Conservation (phyloP, 2,888 invertebrate species). For the Melinopterus prodromus region DNA sequence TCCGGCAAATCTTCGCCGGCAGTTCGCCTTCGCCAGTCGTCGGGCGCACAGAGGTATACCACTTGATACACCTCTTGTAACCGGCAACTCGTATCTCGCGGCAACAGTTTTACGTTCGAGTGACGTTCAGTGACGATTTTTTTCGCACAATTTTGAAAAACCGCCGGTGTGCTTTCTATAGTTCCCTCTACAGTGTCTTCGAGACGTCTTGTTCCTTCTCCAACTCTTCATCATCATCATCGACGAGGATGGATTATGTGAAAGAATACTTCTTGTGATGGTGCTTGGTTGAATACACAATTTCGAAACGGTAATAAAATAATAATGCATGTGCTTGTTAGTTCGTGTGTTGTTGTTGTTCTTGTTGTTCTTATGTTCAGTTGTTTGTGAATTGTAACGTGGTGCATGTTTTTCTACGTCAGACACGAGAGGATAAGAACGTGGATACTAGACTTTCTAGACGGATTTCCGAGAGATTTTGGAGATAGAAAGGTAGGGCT, state of each 20-base stretch:
- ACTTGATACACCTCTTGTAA: background rate
- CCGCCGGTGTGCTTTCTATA: too few species aligned
- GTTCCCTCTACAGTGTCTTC: background rate
- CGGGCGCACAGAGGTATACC: background rate
- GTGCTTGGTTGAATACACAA: background rate
- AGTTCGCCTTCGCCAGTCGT: slow-evolving; percentile 19
- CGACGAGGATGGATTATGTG: background rate
- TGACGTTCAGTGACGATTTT: background rate
- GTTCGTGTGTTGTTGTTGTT: background rate
- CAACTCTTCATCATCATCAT: background rate
- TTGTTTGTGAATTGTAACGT: background rate
- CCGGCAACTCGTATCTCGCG: background rate
- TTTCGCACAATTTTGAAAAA: background rate
- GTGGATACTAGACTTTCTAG: background rate
- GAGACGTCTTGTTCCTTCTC: background rate
- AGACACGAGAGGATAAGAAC: background rate
- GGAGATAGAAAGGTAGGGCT: background rate
- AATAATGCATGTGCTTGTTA: background rate
- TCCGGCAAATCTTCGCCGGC: slow-evolving; percentile 20
- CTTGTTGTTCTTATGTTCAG: background rate
- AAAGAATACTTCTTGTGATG: background rate
- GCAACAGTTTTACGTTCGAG: background rate
- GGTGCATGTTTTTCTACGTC: background rate
- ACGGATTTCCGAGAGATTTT: background rate
- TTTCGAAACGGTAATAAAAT: background rate